Conservation (phyloP, 2,113 vertebrate genomes). For the Festucalex cinctus region DNA sequence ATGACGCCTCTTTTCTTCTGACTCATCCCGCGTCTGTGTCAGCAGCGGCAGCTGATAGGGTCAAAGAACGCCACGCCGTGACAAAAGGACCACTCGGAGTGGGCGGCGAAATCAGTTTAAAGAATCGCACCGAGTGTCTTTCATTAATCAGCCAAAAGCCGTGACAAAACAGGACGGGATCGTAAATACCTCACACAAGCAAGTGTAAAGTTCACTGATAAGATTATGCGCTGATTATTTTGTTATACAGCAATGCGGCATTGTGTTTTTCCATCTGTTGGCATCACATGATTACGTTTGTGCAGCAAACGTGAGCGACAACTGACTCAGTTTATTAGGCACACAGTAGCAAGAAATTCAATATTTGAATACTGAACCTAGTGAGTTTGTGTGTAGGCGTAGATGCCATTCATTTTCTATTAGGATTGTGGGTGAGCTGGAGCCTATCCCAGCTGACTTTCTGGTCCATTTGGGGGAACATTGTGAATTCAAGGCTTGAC, state of each 20-base stretch:
- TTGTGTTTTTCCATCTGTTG: neutral
- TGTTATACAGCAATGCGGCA: neutral
- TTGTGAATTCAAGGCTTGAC: no score
- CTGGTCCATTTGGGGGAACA: no score
- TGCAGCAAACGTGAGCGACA: neutral
- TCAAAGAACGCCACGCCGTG: conserved; percentile 4
- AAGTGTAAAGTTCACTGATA: conserved; percentile 39
- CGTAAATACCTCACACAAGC: neutral
- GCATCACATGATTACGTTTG: neutral
- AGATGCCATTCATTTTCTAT: no score
- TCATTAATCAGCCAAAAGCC: neutral
- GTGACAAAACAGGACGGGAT: neutral
- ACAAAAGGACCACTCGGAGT: neutral
- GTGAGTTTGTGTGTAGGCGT: no score
- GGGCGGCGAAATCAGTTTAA: conserved; percentile 10
- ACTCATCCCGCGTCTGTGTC: conserved; percentile 17
- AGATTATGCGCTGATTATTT: conserved; percentile 11
- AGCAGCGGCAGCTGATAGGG: conserved; percentile 8
- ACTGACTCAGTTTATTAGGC: no score
- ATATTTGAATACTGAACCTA: no score
- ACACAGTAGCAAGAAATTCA: no score
- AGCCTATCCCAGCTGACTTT: no score
- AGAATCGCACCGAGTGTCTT: neutral
- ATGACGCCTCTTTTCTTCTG: conserved; percentile 9
- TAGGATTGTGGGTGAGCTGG: no score